Evolutionary conservation across 2,888 invertebrate genomes (phyloP), one percentile per base, ranked within the genome.

Genomic region (Cyclophora albipunctata): DNA sequence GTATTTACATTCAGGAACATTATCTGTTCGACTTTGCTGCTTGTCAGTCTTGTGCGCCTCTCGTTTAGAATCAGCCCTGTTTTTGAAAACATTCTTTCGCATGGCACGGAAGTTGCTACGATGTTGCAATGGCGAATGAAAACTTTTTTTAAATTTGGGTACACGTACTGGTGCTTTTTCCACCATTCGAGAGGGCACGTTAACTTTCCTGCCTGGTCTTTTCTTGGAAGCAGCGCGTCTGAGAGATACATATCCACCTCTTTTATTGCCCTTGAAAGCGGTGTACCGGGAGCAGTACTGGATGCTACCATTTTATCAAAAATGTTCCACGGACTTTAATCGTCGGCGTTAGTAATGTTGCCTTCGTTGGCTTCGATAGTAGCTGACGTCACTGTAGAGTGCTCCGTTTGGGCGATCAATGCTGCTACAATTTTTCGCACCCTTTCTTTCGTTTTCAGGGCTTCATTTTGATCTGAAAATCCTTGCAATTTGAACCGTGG

Each of bases 161-260:
- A 60, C 2, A 55, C 46, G 37, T 42, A 45, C 34, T 47, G 45
- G 41, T 59, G 60, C 5, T 54, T 54, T 43, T 50, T 53, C 61
- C 61, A 60, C 60, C 60, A 62, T 45, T 57, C 46, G n/a, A 55
- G 41, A 4, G 61, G 61, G 45, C 59, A 51, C 5, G 45, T 59
- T 44, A 48, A 58, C 42, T 47, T 50, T 40, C 60, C 58, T 5
- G 5, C 5, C 5, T 34, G 7, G 40, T 58, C 45, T 34, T 54
- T 56, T 42, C 57, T 40, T 5, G 58, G 59, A 37, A 61, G 20
- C 3, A 59, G 7, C 4, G 57, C 59, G 40, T 59, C 57, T 35
- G 47, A 35, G 3, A 54, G 43, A 44, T 60, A 63, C 51, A 52
- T 57, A 33, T 61, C 55, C 7, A 60, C 50, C 43, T 63, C 59